Base-by-base conservation (phyloP, 2,888 invertebrate genomes). In the Teinopalpus imperialis region DNA sequence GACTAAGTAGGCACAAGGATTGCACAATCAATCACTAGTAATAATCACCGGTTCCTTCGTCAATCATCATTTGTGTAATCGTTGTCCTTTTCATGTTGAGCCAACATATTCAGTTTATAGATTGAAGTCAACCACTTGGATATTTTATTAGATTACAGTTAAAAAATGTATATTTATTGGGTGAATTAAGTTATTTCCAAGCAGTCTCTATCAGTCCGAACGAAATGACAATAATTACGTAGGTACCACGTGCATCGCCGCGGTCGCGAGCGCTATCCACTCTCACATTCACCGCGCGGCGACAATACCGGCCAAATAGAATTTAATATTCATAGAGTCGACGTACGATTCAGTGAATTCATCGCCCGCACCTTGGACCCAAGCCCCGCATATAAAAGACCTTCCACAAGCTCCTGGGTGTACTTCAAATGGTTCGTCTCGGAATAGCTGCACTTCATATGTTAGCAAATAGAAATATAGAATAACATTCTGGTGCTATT, bases 301-400 rank as follows among this genome's bases (percentile, higher is more conserved):
- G 75, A 83, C 82, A 86, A 82, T 83, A 69, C 74, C 74, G 71
- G 72, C 75, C 80, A 81, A 85, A 87, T 87, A 81, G 72, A 83
- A 82, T 85, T 85, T 86, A 85, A 85, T 85, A 87, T 87, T 86
- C 85, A 87, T 86, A 83, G 86, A 81, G 77, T 69, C 74, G 76
- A 75, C 81, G 75, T 82, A 80, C 82, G 79, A 86, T 85, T 87
- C 85, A 82, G 74, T 82, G 86, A 88, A 86, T 81, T 79, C 85
- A 81, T 81, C 73, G 81, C 68, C 77, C 81, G 77, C 82, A 81
- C 85, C 86, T 83, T 77, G 72, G 78, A 78, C 81, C 77, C 76
- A 66, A 73, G 81, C 66, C 68, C 69, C 77, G 80, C 81, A 85
- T 83, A 82, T 81, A 81, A 85, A 85, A 78, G 78, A 79, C 78